Evolutionary conservation across 2,113 vertebrate genomes (phyloP), one percentile per base, ranked within the genome.

Genomic region (Craseonycteris thonglongyai): DNA sequence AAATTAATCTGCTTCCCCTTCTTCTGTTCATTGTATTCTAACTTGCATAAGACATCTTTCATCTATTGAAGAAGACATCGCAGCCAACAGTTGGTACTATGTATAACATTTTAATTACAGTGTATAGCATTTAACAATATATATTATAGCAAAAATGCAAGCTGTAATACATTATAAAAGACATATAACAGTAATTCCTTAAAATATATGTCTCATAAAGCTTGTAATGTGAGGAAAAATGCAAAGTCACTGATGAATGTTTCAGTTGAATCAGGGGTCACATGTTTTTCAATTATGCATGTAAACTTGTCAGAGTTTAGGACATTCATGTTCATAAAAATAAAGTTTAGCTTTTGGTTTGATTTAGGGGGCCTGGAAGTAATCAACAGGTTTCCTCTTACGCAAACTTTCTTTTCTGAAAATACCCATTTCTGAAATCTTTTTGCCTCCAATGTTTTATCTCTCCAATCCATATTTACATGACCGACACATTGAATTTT

Each of bases 31-130:
- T 95, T 95, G 69, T 68, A 88, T 56, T 80, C 42, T 94, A 96
- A 97, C 97, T 92, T 98, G 38, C 95, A 98, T 97, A 87, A 97
- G 66, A 94, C 87, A 95, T 97, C 97, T 97, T 96, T 98, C 97
- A 96, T 97, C 58, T 97, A 88, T 96, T 97, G 94, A 97, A 97
- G 94, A 97, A 97, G 97, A 93, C 97, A 96, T 95, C 83, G 97
- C 74, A 97, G 78, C 97, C 98, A 98, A 98, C 98, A 98, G 98
- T 98, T 98, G 97, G 98, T 98, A 96, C 97, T 97, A 86, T 96
- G 56, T 85, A 97, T 98, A 98, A 97, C 61, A 97, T 94, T 97
- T 98, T 98, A 96, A 98, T 97, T 96, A 91, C 94, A 92, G 42
- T 90, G 7, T 97, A 92, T 91, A 97, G 95, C 91, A 96, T 97